Evolutionary conservation across 1,140 invertebrate species (phyloP), one percentile per base, ranked within the genome.

Genomic region (Bacillus rossius): DNA sequence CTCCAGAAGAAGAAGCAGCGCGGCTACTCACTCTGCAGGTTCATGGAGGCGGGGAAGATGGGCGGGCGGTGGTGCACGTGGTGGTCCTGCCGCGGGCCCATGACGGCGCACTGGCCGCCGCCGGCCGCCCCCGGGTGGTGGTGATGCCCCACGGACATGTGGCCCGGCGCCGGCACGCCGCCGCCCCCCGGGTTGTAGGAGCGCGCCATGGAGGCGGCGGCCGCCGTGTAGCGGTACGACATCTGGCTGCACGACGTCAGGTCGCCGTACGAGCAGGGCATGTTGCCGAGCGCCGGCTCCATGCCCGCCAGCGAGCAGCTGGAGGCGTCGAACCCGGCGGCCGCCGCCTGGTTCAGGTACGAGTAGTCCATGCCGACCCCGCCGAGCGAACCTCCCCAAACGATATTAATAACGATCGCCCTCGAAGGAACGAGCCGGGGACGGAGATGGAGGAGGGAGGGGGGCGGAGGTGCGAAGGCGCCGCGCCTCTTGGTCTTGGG

Each of bases 191-290:
- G 72, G 66, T 76, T 75, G 57, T 78, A 77, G 42, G 64, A 64
- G 23, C 77, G 61, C 2, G 75, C 73, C 75, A 78, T 77, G n/a
- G 73, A 73, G 23, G 78, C 77, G 1, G 77, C 76, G 2, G 82
- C 79, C 2, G 84, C 84, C 14, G 81, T 81, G 65, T 88, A 87
- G 4, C 85, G 77, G 67, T 87, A 87, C 1, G 86, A 88, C 86
- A 93, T 91, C 77, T 92, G 90, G 42, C 88, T 88, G 73, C 90
- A 93, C 10, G 88, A 89, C 22, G 88, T 86, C 60, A 91, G 78
- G 72, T 93, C 90, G 22, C 88, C 86, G 74, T 92, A 92, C 7
- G 88, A 85, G 71, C 87, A 88, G 37, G 86, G 85, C 77, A 88
- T 85, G 65, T 83, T 83, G 5, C 75, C 73, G 26, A 84, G 68